Conservation (phyloP, 1,140 invertebrate species). For the Bactericera cockerelli region DNA sequence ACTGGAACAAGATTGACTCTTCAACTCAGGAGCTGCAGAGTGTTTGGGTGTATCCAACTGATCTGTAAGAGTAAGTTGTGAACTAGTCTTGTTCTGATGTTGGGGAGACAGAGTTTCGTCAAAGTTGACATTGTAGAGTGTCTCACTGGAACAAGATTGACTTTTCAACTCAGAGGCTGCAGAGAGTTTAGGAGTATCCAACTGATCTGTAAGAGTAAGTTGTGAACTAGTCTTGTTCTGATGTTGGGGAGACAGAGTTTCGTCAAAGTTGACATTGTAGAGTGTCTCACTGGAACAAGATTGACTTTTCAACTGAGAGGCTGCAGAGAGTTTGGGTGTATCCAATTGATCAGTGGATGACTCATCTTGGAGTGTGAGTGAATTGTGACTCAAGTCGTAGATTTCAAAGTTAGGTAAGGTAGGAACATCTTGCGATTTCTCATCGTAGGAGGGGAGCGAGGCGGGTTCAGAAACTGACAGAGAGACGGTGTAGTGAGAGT, state of each 20-base stretch:
- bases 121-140: not conserved
- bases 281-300: not conserved
- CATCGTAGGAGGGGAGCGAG: not conserved
- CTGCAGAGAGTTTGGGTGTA: not conserved
- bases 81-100: not conserved
- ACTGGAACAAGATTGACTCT: too few species aligned
- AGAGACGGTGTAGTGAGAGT: slow-evolving; percentile 17
- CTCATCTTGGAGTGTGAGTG: not conserved
- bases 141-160: not conserved
- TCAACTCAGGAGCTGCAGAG: too few species aligned
- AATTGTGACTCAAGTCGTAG: not conserved
- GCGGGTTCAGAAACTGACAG: slow-evolving; percentile 8
- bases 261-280: not conserved
- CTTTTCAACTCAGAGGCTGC: not conserved
- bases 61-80: too few species aligned
- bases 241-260: slow-evolving; percentile 1
- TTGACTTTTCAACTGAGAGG: slow-evolving; percentile 7
- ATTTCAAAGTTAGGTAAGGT: slow-evolving; percentile 6
- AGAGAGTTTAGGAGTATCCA: not conserved
- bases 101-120: not conserved
- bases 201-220: not conserved
- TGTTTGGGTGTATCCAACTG: not conserved
- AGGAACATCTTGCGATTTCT: slow-evolving; percentile 8
- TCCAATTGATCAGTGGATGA: not conserved
- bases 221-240: not conserved